phyloP scores from a whole-genome alignment of 2,888 invertebrate genomes.

The Cephus pygmeus region DNA sequence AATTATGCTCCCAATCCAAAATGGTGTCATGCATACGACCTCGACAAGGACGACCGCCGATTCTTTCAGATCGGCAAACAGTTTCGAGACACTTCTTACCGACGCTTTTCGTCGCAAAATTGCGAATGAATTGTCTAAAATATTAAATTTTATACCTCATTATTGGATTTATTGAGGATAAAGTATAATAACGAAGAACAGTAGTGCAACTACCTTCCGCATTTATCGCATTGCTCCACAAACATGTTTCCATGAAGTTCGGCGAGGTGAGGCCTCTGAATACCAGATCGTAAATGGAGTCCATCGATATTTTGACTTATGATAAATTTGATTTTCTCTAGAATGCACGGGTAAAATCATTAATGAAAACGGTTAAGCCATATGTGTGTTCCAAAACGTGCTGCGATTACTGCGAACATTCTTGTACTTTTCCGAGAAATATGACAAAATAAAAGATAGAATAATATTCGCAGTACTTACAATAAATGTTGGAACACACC shows the following conservation, averaged over 20 bases:
- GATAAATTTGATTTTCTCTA: constrained; percentile 82
- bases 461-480: not conserved
- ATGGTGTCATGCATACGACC: constrained; percentile 91
- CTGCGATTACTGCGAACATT: not conserved
- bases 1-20: constrained; percentile 96
- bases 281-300: constrained; percentile 90
- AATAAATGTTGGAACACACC: not conserved
- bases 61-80: constrained; percentile 73
- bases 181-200: not conserved
- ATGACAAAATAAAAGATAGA: not conserved
- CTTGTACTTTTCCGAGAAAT: not conserved
- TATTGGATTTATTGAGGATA: not conserved
- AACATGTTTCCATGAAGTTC: constrained; percentile 99
- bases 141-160: constrained; percentile 10
- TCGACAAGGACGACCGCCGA: constrained; percentile 80
- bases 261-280: constrained; percentile 82
- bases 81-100: constrained; percentile 77
- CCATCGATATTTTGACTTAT: constrained; percentile 99
- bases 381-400: not conserved
- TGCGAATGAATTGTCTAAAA: constrained; percentile 82
- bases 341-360: not conserved
- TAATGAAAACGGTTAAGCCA: not conserved
- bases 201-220: constrained; percentile 74
- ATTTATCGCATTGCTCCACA: constrained; percentile 90
- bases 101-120: constrained; percentile 82